These are phyloP conservation scores for Fratercula arctica DNA, from an alignment of 2,797 vertebrate genomes.

Conservation along the genomic window DNA sequence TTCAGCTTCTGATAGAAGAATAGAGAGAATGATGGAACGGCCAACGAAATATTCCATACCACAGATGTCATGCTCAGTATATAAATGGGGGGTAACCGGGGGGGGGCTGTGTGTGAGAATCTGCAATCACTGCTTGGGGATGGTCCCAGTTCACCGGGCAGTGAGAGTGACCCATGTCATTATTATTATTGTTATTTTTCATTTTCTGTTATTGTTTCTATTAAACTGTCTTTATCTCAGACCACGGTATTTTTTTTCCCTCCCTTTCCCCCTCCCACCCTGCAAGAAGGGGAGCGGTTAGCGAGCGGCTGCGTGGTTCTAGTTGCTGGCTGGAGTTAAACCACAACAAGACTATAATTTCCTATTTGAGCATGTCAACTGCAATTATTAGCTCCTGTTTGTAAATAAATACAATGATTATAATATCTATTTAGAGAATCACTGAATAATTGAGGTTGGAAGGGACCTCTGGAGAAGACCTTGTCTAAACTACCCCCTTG, in stretches of 20 bases:
- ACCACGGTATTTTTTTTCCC: background rate
- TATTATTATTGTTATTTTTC: background rate
- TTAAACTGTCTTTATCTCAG: background rate
- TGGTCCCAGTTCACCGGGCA: background rate
- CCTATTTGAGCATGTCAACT: background rate
- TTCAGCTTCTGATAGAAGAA: background rate
- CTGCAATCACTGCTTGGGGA: background rate
- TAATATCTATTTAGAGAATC: background rate
- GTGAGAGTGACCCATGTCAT: background rate
- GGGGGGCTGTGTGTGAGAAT: background rate
- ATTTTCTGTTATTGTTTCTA: background rate
- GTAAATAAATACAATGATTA: background rate
- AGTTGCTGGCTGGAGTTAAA: background rate
- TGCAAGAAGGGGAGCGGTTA: too few species aligned
- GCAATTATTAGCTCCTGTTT: background rate
- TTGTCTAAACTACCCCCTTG: background rate
- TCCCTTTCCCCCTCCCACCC: background rate
- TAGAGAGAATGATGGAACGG: background rate
- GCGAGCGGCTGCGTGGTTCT: background rate
- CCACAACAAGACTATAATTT: background rate
- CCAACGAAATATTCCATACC: background rate
- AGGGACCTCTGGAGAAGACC: background rate
- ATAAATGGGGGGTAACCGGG: background rate
- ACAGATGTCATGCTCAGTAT: background rate
- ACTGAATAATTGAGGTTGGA: background rate